These are phyloP conservation scores for Chloropsis hardwickii DNA, from an alignment of 2,113 vertebrate genomes.

Conservation along the genomic window DNA sequence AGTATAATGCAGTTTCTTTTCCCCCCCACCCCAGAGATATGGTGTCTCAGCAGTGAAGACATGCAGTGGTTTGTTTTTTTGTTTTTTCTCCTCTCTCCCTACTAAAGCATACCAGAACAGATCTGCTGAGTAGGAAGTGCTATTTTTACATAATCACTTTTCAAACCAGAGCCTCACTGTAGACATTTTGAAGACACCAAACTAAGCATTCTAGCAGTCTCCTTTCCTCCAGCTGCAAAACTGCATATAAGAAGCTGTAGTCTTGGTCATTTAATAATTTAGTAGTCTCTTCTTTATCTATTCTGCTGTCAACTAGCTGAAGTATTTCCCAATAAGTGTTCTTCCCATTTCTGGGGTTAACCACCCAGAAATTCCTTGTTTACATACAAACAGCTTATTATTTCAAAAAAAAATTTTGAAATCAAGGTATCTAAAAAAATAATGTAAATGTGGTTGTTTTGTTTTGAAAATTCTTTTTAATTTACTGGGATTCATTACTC, in stretches of 20 bases:
- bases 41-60: slow-evolving; percentile 22
- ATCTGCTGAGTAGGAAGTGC: slow-evolving; percentile 64
- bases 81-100: background rate
- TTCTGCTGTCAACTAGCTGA: background rate
- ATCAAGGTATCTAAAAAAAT: background rate
- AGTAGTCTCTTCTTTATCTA: background rate
- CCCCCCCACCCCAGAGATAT: background rate
- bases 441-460: background rate
- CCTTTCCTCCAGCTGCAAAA: slow-evolving; percentile 18
- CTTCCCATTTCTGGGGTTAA: background rate
- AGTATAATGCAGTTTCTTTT: background rate
- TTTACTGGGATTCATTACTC: background rate
- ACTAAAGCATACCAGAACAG: slow-evolving; percentile 24
- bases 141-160: slow-evolving; percentile 60
- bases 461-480: background rate
- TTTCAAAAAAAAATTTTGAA: background rate
- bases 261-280: background rate
- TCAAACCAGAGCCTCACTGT: slow-evolving; percentile 11
- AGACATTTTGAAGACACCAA: slow-evolving; percentile 42
- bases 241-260: background rate
- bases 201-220: background rate
- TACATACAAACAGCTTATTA: background rate
- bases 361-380: background rate
- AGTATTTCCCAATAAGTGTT: background rate
- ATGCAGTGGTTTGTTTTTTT: background rate